A percentile compares a stretch with the other conserved stretches of the same genome.
Conservation (phyloP, 37 sponge, comb jelly and placozoan species). For the Oopsacas minuta region DNA sequence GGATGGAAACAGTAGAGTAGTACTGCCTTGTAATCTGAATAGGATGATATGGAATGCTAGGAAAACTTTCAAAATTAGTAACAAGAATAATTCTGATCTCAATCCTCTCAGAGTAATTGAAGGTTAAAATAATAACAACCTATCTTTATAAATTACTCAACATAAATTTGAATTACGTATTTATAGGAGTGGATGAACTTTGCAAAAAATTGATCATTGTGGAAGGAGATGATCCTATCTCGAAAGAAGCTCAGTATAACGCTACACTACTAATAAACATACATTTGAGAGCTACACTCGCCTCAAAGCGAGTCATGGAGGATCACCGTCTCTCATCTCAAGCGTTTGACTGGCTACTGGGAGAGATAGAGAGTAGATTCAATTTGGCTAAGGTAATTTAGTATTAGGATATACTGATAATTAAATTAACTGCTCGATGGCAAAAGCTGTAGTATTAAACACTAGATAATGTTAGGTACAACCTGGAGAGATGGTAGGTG, state of each 20-base stretch:
- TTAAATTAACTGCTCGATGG: too few species aligned
- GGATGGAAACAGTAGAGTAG: constrained; percentile 63
- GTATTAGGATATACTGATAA: background rate
- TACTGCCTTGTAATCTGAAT: constrained; percentile 75
- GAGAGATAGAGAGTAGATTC: constrained; percentile 88
- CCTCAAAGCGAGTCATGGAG: constrained; percentile 58
- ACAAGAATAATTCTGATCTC: constrained; percentile 55
- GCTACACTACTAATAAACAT: constrained; percentile 85
- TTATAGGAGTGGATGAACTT: constrained; percentile 62
- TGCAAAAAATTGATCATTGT: constrained; percentile 73
- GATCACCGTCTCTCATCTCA: constrained; percentile 74
- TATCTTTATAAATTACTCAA: too few species aligned
- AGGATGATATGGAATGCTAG: constrained; percentile 95
- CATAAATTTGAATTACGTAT: too few species aligned
- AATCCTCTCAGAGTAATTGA: constrained; percentile 78
- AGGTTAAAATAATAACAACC: constrained; percentile 25
- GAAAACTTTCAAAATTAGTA: constrained; percentile 85
- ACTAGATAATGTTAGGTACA: constrained; percentile 43
- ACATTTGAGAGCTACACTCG: constrained; percentile 73
- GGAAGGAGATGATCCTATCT: constrained; percentile 75
- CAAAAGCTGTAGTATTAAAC: too few species aligned
- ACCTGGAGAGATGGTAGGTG: constrained; percentile 96
- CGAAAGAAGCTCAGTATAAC: constrained; percentile 78
- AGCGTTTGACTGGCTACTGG: constrained; percentile 97
- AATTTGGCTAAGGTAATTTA: constrained; percentile 69